Conservation (phyloP, 53 echinoderm and acorn worm species). For the Echinometra lucunter region DNA sequence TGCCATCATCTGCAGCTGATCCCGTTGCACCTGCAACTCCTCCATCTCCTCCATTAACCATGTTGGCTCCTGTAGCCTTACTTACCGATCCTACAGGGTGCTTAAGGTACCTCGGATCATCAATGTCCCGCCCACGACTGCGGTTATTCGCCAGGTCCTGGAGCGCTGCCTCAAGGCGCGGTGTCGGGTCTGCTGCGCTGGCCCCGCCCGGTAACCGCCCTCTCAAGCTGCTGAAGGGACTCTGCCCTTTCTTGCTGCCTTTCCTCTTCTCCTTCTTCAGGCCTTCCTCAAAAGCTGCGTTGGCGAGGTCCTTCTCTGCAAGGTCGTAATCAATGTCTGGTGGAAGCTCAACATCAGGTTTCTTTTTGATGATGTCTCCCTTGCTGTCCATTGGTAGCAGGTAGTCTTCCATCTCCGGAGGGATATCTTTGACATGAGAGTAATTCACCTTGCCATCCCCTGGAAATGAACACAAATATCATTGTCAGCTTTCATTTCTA, state of each 20-base stretch:
- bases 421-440: conserved; percentile 64
- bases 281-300: not conserved
- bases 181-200: not conserved
- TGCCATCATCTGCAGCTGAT: not conserved
- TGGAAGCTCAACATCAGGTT: conserved; percentile 56
- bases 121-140: conserved; percentile 13
- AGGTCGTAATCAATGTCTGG: conserved; percentile 65
- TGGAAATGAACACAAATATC: conserved; percentile 1
- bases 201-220: conserved; percentile 58
- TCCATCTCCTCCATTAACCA: not conserved
- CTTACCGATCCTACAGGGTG: conserved; percentile 61
- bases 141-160: conserved; percentile 46
- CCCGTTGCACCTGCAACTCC: not conserved
- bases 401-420: conserved; percentile 82
- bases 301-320: conserved; percentile 48
- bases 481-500: not conserved
- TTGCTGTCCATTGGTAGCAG: conserved; percentile 87
- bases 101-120: conserved; percentile 57
- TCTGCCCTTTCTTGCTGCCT: conserved; percentile 1
- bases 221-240: conserved; percentile 63
- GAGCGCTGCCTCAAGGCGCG: conserved; percentile 63
- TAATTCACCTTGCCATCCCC: conserved; percentile 84
- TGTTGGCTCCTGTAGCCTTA: conserved; percentile 55
- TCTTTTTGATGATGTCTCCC: conserved; percentile 70
- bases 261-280: conserved; percentile 50